These are phyloP conservation scores for Salticus scenicus DNA, from an alignment of 2,888 invertebrate genomes.

Conservation along the genomic window DNA sequence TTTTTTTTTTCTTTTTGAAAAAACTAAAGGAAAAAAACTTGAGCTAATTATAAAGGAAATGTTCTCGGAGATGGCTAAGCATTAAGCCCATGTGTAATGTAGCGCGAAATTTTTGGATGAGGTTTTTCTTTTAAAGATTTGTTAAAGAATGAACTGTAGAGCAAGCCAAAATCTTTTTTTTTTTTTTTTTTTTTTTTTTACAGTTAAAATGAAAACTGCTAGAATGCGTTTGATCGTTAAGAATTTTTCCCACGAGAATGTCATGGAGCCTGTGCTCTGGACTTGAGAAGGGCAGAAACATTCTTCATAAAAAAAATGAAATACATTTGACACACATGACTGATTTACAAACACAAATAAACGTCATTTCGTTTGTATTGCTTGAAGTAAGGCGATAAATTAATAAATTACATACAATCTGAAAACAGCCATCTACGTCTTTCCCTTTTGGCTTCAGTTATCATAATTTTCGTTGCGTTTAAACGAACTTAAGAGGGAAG, in stretches of 20 bases:
- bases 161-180: conserved; percentile 40
- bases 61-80: conserved; percentile 46
- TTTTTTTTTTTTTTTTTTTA: no score
- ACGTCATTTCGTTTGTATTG: neutral
- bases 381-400: neutral
- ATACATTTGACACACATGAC: neutral
- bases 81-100: conserved; percentile 53
- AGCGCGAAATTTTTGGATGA: conserved; percentile 49
- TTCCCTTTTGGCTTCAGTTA: neutral
- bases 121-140: conserved; percentile 54
- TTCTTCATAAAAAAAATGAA: neutral
- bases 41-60: conserved; percentile 54
- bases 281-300: neutral
- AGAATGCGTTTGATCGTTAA: conserved; percentile 36
- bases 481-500: no score
- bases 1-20: no score
- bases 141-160: conserved; percentile 34
- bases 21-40: conserved; percentile 1
- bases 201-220: conserved; percentile 24
- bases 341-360: neutral
- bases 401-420: neutral
- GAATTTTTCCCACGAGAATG: conserved; percentile 26
- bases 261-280: neutral
- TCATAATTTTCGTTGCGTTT: neutral
- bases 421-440: neutral